Conservation (phyloP, 2,113 vertebrate genomes). For the Vulpes ferrilata region DNA sequence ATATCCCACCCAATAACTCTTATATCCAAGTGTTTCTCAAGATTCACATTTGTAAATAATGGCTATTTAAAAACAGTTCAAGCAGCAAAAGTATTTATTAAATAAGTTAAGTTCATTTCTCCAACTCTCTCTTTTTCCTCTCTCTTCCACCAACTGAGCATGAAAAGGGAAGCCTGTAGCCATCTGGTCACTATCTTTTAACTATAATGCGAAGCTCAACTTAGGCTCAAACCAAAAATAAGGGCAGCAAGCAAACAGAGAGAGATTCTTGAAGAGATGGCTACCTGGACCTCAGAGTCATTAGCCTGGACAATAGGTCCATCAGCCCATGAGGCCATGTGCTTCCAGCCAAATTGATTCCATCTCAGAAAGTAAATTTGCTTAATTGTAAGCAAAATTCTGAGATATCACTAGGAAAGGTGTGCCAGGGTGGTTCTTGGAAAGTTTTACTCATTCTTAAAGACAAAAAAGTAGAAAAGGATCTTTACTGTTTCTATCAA, state of each 20-base stretch:
- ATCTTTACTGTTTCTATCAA: background rate
- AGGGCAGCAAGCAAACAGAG: background rate
- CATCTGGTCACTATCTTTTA: background rate
- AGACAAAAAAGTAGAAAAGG: background rate
- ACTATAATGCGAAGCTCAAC: background rate
- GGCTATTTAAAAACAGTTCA: background rate
- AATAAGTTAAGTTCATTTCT: background rate
- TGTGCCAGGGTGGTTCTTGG: fast-evolving
- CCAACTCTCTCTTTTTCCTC: background rate
- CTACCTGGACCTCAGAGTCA: background rate
- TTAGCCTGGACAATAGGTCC: background rate
- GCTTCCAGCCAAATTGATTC: background rate
- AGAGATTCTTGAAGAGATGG: background rate
- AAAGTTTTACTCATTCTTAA: background rate
- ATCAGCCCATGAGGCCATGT: background rate
- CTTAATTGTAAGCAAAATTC: background rate
- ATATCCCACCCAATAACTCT: background rate
- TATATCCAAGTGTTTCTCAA: background rate
- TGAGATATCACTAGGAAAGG: background rate
- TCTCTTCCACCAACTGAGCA: background rate
- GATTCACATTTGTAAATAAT: background rate
- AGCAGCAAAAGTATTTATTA: background rate
- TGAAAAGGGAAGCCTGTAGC: background rate
- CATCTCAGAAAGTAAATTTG: background rate
- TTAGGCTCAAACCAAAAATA: background rate